phyloP scores from a whole-genome alignment of 2,888 invertebrate species.

The Tenthredo amoena region DNA sequence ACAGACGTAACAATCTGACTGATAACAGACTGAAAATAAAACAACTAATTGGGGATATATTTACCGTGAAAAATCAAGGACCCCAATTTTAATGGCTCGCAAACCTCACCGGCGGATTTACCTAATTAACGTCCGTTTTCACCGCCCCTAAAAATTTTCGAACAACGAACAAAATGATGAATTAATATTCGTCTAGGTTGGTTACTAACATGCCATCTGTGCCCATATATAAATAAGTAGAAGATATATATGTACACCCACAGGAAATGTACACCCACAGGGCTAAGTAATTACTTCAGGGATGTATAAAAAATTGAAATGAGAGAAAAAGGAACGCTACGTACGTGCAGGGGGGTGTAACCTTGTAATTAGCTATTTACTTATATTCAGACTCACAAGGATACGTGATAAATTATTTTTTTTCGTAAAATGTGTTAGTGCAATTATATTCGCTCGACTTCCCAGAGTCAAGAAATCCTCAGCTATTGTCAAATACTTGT shows the following conservation, averaged over 20 bases:
- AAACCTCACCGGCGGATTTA: not conserved
- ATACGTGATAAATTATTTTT: not conserved
- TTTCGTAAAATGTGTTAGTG: too few species aligned
- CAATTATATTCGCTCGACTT: too few species aligned
- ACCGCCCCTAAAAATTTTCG: too few species aligned
- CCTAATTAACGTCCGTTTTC: not conserved
- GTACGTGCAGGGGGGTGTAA: not conserved
- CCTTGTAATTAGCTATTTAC: not conserved
- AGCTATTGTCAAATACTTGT: too few species aligned
- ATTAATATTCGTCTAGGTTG: not conserved
- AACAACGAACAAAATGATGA: too few species aligned
- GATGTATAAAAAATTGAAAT: not conserved
- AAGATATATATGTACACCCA: too few species aligned
- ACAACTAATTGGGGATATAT: not conserved
- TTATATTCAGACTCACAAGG: too few species aligned
- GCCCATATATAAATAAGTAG: too few species aligned
- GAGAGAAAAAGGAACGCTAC: not conserved
- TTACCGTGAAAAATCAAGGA: too few species aligned
- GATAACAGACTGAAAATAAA: not conserved
- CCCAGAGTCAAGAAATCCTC: too few species aligned
- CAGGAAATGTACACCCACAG: too few species aligned
- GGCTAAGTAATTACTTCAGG: constrained; percentile 28
- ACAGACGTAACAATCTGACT: not conserved
- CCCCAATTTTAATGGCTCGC: not conserved
- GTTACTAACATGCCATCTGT: not conserved